Conservation (phyloP, 2,888 invertebrate genomes). For the Drosophila atroscutellata region DNA sequence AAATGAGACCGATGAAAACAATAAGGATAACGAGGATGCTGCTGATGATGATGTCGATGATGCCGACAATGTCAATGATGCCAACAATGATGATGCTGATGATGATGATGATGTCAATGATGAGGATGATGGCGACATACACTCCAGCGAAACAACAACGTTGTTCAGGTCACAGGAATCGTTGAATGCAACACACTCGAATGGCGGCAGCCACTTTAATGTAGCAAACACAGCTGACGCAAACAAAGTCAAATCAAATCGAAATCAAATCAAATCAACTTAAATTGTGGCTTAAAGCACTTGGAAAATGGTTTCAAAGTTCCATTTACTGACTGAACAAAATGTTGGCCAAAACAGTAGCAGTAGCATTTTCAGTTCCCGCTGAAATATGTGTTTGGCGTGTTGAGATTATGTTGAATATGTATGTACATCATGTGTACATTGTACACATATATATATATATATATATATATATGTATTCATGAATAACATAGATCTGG, state of each 20-base stretch:
- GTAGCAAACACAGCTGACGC: conserved; percentile 37
- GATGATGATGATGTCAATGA: conserved; percentile 21
- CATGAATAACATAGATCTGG: conserved; percentile 11
- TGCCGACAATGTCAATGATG: neutral
- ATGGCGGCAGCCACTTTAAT: conserved; percentile 50
- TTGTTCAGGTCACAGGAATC: conserved; percentile 66
- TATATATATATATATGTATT: neutral
- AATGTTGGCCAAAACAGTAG: conserved; percentile 1
- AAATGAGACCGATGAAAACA: neutral
- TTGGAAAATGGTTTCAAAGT: conserved; percentile 66
- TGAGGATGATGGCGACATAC: conserved; percentile 57
- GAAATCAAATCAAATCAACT: conserved; percentile 20
- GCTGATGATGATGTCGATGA: neutral
- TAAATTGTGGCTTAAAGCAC: conserved; percentile 13
- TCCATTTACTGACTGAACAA: conserved; percentile 49
- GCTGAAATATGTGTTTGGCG: neutral
- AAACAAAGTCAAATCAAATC: conserved; percentile 10
- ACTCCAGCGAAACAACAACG: conserved; percentile 71
- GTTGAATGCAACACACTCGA: conserved; percentile 44
- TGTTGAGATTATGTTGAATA: conserved; percentile 1
- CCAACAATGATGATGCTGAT: neutral
- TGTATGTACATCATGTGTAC: neutral
- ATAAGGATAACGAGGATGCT: neutral
- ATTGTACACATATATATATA: too few relatives aligned
- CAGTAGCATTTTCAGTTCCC: neutral